Conservation (phyloP, 2,888 invertebrate genomes). For the Polydrusus cervinus region DNA sequence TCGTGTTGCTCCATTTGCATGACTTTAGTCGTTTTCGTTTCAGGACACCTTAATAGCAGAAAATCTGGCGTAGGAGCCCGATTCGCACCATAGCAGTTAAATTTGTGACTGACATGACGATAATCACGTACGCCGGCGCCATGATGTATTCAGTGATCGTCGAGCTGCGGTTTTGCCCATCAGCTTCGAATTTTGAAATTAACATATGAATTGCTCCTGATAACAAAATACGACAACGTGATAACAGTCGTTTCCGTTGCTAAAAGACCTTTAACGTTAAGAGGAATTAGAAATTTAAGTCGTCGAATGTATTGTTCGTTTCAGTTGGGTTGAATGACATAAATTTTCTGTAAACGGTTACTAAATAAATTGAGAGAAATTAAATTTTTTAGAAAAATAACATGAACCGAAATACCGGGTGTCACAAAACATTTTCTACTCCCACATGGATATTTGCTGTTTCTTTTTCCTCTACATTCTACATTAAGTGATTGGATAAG, state of each 20-base stretch:
- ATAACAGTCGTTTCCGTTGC: slow-evolving; percentile 7
- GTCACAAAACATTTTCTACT: too few relatives aligned
- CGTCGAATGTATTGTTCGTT: background rate
- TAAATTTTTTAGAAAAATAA: too few relatives aligned
- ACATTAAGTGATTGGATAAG: too few relatives aligned
- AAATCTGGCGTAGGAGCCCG: too few relatives aligned
- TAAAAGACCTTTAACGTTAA: slow-evolving; percentile 9
- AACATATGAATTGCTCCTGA: slow-evolving; percentile 22
- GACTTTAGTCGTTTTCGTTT: too few relatives aligned
- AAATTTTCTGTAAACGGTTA: background rate
- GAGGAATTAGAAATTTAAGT: slow-evolving; percentile 5
- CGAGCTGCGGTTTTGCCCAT: slow-evolving; percentile 23
- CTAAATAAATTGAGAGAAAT: background rate
- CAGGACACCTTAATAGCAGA: too few relatives aligned
- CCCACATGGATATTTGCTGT: too few relatives aligned
- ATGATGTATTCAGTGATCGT: slow-evolving; percentile 28
- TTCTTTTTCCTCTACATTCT: too few relatives aligned
- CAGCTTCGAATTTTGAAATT: slow-evolving; percentile 28
- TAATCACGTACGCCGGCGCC: background rate
- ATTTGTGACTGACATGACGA: too few relatives aligned
- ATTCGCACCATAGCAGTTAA: too few relatives aligned
- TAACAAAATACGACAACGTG: slow-evolving; percentile 23
- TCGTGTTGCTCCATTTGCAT: too few relatives aligned
- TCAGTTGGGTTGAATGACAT: background rate
- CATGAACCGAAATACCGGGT: too few relatives aligned